These are phyloP conservation scores for Lagenorhynchus albirostris DNA, from an alignment of 2,113 vertebrate genomes.

Conservation along the genomic window DNA sequence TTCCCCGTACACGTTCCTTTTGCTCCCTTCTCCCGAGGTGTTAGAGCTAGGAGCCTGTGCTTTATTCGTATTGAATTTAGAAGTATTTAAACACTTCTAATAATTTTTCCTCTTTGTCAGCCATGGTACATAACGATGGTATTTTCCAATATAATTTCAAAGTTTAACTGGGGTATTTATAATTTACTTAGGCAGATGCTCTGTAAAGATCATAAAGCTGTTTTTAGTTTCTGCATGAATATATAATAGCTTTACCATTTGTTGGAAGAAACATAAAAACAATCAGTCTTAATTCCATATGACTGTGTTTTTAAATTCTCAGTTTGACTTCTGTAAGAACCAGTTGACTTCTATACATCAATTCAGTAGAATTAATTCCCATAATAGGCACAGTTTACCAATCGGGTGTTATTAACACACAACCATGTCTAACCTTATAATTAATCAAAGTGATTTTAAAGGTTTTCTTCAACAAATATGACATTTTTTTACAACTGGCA, in stretches of 20 bases:
- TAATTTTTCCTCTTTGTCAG: slow-evolving; percentile 26
- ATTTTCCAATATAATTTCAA: slow-evolving; percentile 48
- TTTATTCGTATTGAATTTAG: neutral
- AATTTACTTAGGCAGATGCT: slow-evolving; percentile 58
- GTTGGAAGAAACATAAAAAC: slow-evolving; percentile 41
- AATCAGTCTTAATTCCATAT: slow-evolving; percentile 43
- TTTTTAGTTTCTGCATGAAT: slow-evolving; percentile 57
- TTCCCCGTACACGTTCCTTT: neutral
- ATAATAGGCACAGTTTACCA: neutral
- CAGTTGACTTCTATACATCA: neutral
- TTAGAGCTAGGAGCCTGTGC: neutral
- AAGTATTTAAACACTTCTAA: neutral
- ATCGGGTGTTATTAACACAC: neutral
- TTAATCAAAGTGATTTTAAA: slow-evolving; percentile 17
- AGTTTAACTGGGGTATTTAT: slow-evolving; percentile 67
- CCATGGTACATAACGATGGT: slow-evolving; percentile 15
- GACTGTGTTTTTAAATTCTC: slow-evolving; percentile 22
- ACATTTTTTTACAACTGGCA: neutral
- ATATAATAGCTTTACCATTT: slow-evolving; percentile 57
- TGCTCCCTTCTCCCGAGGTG: neutral
- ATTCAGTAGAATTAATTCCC: slow-evolving; percentile 13
- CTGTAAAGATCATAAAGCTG: slow-evolving; percentile 38
- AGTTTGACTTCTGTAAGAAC: neutral
- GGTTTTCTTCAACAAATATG: neutral
- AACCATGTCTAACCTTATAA: neutral